Evolutionary conservation across 2,113 vertebrate genomes (phyloP).

Genomic region (Semnornis frantzii): DNA sequence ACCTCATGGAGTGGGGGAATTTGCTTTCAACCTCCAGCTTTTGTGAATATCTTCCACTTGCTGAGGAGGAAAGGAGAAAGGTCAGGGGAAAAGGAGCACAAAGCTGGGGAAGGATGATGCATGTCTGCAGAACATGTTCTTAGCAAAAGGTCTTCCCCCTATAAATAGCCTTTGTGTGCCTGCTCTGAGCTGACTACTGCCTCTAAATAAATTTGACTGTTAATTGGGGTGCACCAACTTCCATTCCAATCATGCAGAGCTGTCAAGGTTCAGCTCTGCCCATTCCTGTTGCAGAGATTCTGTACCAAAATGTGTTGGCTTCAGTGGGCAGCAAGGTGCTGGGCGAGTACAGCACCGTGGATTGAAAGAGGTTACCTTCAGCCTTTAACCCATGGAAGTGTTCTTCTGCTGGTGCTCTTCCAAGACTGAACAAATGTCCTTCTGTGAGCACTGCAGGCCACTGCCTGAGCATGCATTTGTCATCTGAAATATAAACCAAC

Average conservation of each 20-base stretch:
- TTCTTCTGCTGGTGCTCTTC: not conserved
- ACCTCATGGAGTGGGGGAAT: not conserved
- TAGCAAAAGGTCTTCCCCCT: not conserved
- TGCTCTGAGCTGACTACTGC: not conserved
- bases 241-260: not conserved
- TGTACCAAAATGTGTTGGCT: slow-evolving; percentile 60
- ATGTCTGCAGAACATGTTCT: not conserved
- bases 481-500: not conserved
- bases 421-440: not conserved
- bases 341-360: slow-evolving; percentile 16
- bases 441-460: not conserved
- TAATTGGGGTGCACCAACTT: not conserved
- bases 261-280: slow-evolving; percentile 28
- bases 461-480: not conserved
- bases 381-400: not conserved
- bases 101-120: not conserved
- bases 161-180: not conserved
- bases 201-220: not conserved
- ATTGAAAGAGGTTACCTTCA: not conserved
- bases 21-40: not conserved
- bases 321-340: slow-evolving; percentile 47
- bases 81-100: not conserved
- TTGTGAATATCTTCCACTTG: not conserved
- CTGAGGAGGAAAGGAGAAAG: not conserved
- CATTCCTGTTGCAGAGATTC: slow-evolving; percentile 41